These are phyloP conservation scores for Ophion obscuratus DNA, from an alignment of 2,888 invertebrate genomes.

Conservation along the genomic window DNA sequence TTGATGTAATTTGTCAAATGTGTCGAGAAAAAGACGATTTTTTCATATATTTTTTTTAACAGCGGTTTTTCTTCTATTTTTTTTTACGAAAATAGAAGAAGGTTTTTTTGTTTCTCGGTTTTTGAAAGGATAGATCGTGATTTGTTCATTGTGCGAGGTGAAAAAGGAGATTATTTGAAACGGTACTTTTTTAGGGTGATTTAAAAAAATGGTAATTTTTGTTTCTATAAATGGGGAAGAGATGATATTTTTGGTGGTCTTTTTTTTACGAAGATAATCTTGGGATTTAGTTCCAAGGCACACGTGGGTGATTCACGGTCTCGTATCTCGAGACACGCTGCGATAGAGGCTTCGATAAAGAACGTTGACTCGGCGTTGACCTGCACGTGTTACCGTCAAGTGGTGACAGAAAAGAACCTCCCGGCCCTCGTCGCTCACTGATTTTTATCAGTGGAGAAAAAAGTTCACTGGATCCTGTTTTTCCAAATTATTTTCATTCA, in stretches of 20 bases:
- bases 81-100: neutral
- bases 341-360: constrained; percentile 15
- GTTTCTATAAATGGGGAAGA: too few species aligned
- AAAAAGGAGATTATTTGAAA: neutral
- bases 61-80: neutral
- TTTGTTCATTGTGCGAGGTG: neutral
- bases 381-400: neutral
- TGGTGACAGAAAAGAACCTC: neutral
- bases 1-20: too few species aligned
- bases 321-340: constrained; percentile 11
- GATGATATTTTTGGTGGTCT: neutral
- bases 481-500: too few species aligned
- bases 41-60: neutral
- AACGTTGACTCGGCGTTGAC: constrained; percentile 4
- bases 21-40: constrained; percentile 7
- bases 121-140: neutral
- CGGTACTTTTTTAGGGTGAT: too few species aligned
- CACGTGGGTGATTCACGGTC: constrained; percentile 9
- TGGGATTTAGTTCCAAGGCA: neutral
- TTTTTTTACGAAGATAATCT: neutral
- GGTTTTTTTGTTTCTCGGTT: neutral
- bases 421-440: too few species aligned
- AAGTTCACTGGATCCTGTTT: too few species aligned
- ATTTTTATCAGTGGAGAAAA: neutral
- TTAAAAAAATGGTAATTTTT: too few species aligned